Evolutionary conservation across 2,113 vertebrate genomes (phyloP).

Genomic region (Tachuris rubrigastra): DNA sequence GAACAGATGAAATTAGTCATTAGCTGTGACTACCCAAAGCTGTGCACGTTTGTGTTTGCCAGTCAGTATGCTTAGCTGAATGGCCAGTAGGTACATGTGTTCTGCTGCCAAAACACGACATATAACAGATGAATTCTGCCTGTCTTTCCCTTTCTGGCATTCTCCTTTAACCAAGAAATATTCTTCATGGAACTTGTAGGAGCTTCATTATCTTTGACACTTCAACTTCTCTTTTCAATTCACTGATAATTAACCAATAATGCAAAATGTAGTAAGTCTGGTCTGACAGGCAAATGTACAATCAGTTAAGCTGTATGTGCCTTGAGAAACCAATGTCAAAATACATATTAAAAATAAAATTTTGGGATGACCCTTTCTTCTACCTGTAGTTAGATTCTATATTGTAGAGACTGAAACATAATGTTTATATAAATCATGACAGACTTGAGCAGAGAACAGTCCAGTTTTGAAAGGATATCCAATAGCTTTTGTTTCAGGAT

Average conservation of each 20-base stretch:
- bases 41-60: slow-evolving; percentile 32
- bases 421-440: not conserved
- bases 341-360: not conserved
- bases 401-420: not conserved
- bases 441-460: not conserved
- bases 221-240: not conserved
- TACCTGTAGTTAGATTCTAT: not conserved
- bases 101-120: slow-evolving; percentile 48
- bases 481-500: not conserved
- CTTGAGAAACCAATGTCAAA: not conserved
- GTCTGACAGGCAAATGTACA: not conserved
- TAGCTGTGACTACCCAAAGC: slow-evolving; percentile 53
- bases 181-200: not conserved
- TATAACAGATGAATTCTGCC: slow-evolving; percentile 54
- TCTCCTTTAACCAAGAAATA: not conserved
- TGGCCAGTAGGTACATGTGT: slow-evolving; percentile 33
- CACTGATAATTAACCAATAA: not conserved
- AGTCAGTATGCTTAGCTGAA: slow-evolving; percentile 30
- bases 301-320: not conserved
- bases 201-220: not conserved
- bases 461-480: not conserved
- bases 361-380: not conserved
- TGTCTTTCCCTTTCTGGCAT: not conserved
- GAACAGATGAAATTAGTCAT: slow-evolving; percentile 60
- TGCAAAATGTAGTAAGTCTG: not conserved